Conservation (phyloP, 2,797 vertebrate genomes). For the Enteromius fasciolatus region DNA sequence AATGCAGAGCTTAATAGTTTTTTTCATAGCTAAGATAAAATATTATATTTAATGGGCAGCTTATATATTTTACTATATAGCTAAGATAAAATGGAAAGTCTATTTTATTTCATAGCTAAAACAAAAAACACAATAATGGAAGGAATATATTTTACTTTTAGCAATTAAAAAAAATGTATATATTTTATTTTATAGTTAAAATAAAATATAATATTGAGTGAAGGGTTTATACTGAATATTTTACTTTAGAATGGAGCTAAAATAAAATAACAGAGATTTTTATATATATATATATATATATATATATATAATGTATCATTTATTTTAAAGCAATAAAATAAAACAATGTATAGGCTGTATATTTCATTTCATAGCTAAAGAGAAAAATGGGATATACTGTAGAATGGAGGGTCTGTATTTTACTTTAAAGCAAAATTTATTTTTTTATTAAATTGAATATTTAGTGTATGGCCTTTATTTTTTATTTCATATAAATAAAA, state of each 20-base stretch:
- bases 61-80: background rate
- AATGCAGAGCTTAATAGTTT: background rate
- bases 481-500: background rate
- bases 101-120: background rate
- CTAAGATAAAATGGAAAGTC: background rate
- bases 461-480: background rate
- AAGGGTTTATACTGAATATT: background rate
- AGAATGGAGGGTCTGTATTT: background rate
- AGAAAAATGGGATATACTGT: background rate
- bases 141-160: background rate
- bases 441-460: background rate
- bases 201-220: background rate
- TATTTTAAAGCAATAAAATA: background rate
- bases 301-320: too few relatives aligned
- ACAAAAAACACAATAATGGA: background rate
- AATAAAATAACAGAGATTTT: too few relatives aligned
- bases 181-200: too few relatives aligned
- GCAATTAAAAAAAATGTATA: too few relatives aligned
- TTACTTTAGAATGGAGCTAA: background rate
- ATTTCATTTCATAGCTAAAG: background rate
- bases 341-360: background rate
- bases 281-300: too few relatives aligned
- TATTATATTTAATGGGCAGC: background rate
- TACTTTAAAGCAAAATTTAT: background rate
- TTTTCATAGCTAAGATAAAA: background rate